Conservation (phyloP, 2,888 invertebrate genomes). For the Chrysodeixis includens region DNA sequence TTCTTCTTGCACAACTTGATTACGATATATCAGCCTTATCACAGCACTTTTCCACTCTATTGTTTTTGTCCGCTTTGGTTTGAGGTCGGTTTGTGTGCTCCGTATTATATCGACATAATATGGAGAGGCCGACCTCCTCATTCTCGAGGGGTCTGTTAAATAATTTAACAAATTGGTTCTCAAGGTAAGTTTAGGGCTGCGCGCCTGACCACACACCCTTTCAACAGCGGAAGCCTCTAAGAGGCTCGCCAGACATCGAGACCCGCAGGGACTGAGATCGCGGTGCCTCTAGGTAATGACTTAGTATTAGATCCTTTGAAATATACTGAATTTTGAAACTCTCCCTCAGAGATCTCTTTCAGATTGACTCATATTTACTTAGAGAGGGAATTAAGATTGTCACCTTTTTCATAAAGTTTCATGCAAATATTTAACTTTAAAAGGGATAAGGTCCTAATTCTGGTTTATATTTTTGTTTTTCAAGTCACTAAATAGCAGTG, state of each 20-base stretch:
- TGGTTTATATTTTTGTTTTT: too few species aligned
- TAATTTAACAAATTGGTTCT: slow-evolving; percentile 86
- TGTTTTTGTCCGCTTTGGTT: slow-evolving; percentile 13
- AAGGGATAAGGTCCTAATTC: too few species aligned
- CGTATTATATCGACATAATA: slow-evolving; percentile 65
- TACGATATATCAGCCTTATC: slow-evolving; percentile 5
- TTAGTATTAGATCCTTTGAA: slow-evolving; percentile 40
- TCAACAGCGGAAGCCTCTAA: slow-evolving; percentile 82
- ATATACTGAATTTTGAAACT: not conserved
- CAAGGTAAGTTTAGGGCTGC: slow-evolving; percentile 79
- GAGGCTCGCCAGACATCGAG: slow-evolving; percentile 75
- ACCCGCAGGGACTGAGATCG: slow-evolving; percentile 72
- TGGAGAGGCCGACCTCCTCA: slow-evolving; percentile 58
- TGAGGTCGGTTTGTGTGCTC: slow-evolving; percentile 23
- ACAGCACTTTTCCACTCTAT: not conserved
- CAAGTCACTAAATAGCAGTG: too few species aligned
- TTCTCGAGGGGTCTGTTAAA: slow-evolving; percentile 76
- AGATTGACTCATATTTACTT: too few species aligned
- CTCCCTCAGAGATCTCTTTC: too few species aligned
- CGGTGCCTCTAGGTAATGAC: slow-evolving; percentile 44
- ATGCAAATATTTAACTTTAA: too few species aligned
- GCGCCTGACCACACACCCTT: slow-evolving; percentile 85
- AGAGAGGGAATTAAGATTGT: too few species aligned
- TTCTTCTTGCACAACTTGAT: too few species aligned
- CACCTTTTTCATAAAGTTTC: too few species aligned